phyloP scores from a whole-genome alignment of 64 coral and sea anemone species.

The Stichodactyla mertensii region DNA sequence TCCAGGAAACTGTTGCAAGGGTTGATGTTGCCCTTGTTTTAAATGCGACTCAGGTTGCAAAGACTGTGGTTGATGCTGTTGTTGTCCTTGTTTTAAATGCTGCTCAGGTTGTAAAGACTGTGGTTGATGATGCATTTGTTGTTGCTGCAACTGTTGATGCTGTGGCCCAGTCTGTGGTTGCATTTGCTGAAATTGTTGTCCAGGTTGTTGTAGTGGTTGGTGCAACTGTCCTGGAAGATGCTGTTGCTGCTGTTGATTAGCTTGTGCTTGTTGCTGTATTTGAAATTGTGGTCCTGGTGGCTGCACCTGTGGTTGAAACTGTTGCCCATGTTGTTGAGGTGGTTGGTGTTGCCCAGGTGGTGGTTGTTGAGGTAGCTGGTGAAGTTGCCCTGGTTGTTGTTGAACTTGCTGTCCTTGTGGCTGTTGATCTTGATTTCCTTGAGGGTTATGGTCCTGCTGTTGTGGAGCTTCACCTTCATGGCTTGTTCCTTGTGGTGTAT shows the following conservation, averaged over 20 bases:
- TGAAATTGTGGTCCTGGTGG: background rate
- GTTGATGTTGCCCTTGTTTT: conserved; percentile 30
- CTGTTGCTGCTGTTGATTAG: conserved; percentile 2
- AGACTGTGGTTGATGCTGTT: conserved; percentile 21
- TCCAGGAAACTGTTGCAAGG: background rate
- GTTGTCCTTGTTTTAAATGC: conserved; percentile 10
- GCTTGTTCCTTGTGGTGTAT: background rate
- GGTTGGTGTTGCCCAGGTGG: background rate
- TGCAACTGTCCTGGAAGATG: background rate
- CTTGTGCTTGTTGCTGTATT: background rate
- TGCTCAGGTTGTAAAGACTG: background rate
- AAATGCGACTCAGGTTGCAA: conserved; percentile 1
- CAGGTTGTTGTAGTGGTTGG: conserved; percentile 6
- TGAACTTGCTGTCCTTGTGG: conserved; percentile 1
- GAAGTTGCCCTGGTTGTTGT: background rate
- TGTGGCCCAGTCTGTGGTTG: background rate
- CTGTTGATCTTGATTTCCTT: conserved; percentile 4
- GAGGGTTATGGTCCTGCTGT: background rate
- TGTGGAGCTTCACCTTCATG: background rate
- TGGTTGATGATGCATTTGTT: background rate
- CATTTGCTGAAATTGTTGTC: background rate
- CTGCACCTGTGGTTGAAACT: background rate
- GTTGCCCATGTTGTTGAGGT: conserved; percentile 4
- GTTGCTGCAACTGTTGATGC: conserved; percentile 20
- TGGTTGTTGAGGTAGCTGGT: background rate